Conservation (phyloP, 2,888 invertebrate species). For the Polietes domitor region DNA sequence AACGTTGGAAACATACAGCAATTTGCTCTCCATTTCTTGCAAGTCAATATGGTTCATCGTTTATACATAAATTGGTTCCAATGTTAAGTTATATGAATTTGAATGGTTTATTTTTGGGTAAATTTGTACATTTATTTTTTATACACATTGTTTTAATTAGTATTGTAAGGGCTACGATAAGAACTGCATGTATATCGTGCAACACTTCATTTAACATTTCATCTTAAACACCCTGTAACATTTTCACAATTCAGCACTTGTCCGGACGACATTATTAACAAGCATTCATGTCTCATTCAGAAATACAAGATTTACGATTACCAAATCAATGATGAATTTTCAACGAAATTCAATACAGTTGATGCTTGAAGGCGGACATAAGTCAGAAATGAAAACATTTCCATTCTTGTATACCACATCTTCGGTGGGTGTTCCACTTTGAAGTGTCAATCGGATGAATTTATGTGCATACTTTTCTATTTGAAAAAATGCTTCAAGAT, state of each 20-base stretch:
- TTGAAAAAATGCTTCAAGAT: conserved; percentile 41
- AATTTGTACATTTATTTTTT: too few relatives aligned
- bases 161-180: too few relatives aligned
- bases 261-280: neutral
- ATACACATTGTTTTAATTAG: too few relatives aligned
- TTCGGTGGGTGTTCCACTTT: conserved; percentile 58
- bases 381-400: neutral
- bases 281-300: neutral
- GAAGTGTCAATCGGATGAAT: conserved; percentile 59
- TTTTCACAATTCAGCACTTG: conserved; percentile 1
- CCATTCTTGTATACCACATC: neutral
- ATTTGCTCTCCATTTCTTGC: too few relatives aligned
- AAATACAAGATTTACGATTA: conserved; percentile 22
- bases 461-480: conserved; percentile 44
- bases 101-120: too few relatives aligned
- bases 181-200: too few relatives aligned
- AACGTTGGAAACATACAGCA: too few relatives aligned
- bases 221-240: neutral
- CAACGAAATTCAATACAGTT: conserved; percentile 53
- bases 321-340: conserved; percentile 31
- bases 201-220: too few relatives aligned
- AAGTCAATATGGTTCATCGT: too few relatives aligned
- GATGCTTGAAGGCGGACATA: conserved; percentile 29
- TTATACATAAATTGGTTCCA: too few relatives aligned
- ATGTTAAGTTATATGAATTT: too few relatives aligned